Evolutionary conservation across 2,888 invertebrate genomes (phyloP), one percentile per base, ranked within the genome.

Genomic region (Nomada hirtipes): DNA sequence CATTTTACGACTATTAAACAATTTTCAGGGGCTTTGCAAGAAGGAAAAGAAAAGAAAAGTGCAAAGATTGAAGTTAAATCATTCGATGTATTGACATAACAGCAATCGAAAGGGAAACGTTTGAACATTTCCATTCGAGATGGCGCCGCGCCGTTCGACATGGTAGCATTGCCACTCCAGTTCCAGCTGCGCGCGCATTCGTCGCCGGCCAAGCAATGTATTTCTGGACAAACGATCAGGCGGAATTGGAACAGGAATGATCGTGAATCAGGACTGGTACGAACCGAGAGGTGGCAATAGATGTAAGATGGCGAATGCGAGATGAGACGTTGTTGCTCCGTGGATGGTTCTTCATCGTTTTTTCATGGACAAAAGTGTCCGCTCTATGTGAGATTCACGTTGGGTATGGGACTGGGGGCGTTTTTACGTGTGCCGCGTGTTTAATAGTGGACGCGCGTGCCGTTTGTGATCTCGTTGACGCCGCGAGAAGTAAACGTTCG

Each of bases 301-400:
- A 85, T 79, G 89, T 91, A 93, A 93, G 91, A 93, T 93, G 93
- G 93, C 93, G 93, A 89, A 89, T 84, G 85, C 88, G 89, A 86
- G 87, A 81, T 90, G 88, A 90, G 87, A 84, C 84, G 86, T 82
- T 88, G 88, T 82, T 86, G 82, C 86, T 74, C 86, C 89, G 89
- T 86, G 89, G 88, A 86, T 86, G 86, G 69, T 71, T 82, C 69
- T 59, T 69, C 80, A 79, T 74, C 68, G 47, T 75, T 76, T 79
- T 78, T 50, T 71, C 69, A 50, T 82, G 82, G 77, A 61, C 71
- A 69, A 55, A 36, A 57, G 26, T 61, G 64, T 82, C 68, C 84
- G 84, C 73, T 68, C 60, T 71, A 64, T 65, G 83, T 76, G 82
- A 70, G 78, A 77, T 80, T 68, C 44, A 76, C 55, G 47, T 68